Conservation (phyloP, 2,797 vertebrate genomes). For the Taenioides sp. region DNA sequence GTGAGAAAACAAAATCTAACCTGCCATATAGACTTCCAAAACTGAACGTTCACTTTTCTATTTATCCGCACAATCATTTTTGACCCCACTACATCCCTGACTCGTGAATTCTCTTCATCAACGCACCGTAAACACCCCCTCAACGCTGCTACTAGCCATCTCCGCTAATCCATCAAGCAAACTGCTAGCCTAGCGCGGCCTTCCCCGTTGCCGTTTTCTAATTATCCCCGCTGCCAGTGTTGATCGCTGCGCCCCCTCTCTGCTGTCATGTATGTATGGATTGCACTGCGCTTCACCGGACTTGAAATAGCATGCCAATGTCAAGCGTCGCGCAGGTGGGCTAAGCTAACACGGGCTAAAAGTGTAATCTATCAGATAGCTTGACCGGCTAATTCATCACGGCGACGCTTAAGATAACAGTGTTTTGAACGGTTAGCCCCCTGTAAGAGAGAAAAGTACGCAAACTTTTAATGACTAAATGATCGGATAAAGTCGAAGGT, state of each 20-base stretch:
- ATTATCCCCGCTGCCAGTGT: constrained; percentile 73
- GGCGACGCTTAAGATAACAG: constrained; percentile 9
- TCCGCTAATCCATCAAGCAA: constrained; percentile 70
- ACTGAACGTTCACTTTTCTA: too few relatives aligned
- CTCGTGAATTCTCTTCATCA: constrained; percentile 57
- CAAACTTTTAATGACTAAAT: not conserved
- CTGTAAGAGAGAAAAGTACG: constrained; percentile 16
- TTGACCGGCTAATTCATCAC: constrained; percentile 45
- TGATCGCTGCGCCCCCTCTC: constrained; percentile 64
- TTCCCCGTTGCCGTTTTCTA: constrained; percentile 63
- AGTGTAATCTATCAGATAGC: constrained; percentile 44
- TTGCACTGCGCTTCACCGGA: constrained; percentile 39
- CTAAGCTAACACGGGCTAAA: constrained; percentile 15
- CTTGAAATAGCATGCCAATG: constrained; percentile 39
- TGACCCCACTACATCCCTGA: constrained; percentile 42
- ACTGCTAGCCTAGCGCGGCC: constrained; percentile 40
- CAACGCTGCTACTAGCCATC: constrained; percentile 49
- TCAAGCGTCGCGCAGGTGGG: constrained; percentile 50
- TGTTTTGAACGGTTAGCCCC: constrained; percentile 7
- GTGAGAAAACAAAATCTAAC: too few relatives aligned
- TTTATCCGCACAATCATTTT: not conserved
- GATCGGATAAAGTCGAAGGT: not conserved
- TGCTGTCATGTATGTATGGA: constrained; percentile 61
- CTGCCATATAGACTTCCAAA: too few relatives aligned
- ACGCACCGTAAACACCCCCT: constrained; percentile 58